Conservation (phyloP, 2,888 invertebrate genomes). For the Strigamia maritima region DNA sequence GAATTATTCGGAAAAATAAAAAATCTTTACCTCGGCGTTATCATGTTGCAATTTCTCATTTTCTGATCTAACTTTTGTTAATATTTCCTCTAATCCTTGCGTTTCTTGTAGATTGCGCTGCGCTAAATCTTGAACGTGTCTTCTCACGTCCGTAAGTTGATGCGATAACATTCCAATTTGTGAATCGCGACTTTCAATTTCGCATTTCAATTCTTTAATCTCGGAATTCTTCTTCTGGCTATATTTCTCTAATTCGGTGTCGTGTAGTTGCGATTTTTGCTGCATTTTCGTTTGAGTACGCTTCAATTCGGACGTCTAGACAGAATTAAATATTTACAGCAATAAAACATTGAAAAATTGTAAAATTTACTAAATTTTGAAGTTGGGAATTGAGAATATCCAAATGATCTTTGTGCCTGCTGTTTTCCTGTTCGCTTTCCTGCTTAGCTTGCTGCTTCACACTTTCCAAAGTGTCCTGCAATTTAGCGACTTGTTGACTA, state of each 20-base stretch:
- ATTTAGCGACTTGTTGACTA: constrained; percentile 32
- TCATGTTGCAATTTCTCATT: neutral
- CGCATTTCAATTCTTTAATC: neutral
- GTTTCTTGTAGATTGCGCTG: neutral
- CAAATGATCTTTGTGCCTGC: constrained; percentile 40
- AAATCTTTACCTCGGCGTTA: neutral
- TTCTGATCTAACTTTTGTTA: neutral
- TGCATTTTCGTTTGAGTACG: constrained; percentile 20
- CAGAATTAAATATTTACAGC: constrained; percentile 35
- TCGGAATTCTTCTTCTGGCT: neutral
- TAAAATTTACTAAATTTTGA: constrained; percentile 48
- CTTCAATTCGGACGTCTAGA: constrained; percentile 1
- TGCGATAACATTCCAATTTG: neutral
- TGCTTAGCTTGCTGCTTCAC: constrained; percentile 39
- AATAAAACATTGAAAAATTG: no score
- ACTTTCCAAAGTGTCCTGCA: constrained; percentile 38
- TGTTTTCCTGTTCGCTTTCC: constrained; percentile 36
- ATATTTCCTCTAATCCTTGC: neutral
- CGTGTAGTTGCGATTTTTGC: constrained; percentile 12
- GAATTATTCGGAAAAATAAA: neutral
- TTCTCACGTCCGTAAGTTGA: constrained; percentile 6
- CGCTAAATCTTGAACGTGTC: neutral
- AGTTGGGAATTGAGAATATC: constrained; percentile 37
- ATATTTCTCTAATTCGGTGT: neutral
- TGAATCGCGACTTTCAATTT: constrained; percentile 6